These are phyloP conservation scores for Panagrolaimus sp. DNA, from an alignment of 1,140 invertebrate genomes.

Conservation along the genomic window DNA sequence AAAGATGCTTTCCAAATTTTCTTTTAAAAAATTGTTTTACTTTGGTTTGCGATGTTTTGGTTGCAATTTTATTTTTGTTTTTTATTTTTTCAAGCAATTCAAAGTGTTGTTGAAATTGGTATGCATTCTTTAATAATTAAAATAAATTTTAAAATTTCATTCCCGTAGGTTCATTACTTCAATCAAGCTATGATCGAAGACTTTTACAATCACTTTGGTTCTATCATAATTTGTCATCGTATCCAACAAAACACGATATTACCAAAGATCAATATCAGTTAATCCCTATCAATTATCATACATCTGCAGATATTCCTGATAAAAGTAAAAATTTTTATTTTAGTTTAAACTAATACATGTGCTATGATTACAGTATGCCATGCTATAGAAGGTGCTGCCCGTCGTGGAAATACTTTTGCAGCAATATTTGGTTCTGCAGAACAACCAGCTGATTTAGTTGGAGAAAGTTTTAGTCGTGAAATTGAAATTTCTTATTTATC, in stretches of 20 bases:
- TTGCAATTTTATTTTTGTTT: too few species aligned
- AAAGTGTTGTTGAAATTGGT: too few species aligned
- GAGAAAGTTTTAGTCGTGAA: not conserved
- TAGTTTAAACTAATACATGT: not conserved
- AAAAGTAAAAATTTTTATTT: not conserved
- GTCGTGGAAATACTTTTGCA: not conserved
- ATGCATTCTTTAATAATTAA: too few species aligned
- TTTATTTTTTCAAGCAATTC: too few species aligned
- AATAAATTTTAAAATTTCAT: too few species aligned
- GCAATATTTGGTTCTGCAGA: not conserved
- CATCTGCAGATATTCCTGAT: not conserved
- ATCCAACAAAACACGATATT: too few species aligned
- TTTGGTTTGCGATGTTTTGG: too few species aligned
- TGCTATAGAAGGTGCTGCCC: not conserved
- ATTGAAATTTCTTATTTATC: not conserved
- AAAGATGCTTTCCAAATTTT: too few species aligned
- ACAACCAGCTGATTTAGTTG: not conserved
- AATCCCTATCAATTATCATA: not conserved
- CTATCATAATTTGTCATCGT: not conserved
- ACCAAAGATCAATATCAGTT: not conserved
- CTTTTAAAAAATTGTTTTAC: too few species aligned
- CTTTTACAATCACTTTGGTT: conserved; percentile 4
- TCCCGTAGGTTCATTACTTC: not conserved
- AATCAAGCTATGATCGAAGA: not conserved
- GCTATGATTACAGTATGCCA: conserved; percentile 8